These are phyloP conservation scores for Pollicipes pollicipes DNA, from an alignment of 1,140 invertebrate genomes.

Conservation along the genomic window DNA sequence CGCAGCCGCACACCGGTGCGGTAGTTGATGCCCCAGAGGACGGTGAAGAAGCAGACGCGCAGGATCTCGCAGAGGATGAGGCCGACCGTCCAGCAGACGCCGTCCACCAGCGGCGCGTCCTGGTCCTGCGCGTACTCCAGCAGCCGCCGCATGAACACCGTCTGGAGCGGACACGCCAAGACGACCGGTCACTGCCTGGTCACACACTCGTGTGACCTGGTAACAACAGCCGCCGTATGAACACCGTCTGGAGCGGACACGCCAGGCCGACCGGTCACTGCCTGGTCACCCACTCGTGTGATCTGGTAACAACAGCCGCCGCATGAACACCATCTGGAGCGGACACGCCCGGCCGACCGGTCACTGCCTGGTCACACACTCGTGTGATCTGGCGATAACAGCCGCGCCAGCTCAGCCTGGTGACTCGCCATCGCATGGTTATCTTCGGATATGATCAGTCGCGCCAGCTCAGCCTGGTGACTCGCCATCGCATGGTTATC, in stretches of 20 bases:
- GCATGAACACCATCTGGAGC: conserved; percentile 37
- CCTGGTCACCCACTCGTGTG: conserved; percentile 18
- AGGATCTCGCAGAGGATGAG: conserved; percentile 36
- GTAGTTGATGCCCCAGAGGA: conserved; percentile 40
- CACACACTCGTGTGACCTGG: conserved; percentile 21
- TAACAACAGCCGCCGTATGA: conserved; percentile 35
- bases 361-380: conserved; percentile 10
- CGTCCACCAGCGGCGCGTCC: conserved; percentile 26
- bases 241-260: conserved; percentile 32
- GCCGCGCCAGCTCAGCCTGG: conserved; percentile 21
- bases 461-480: too few relatives aligned
- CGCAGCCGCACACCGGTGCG: conserved; percentile 41
- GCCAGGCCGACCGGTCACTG: too few relatives aligned
- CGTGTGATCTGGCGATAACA: conserved; percentile 29
- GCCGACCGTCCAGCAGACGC: conserved; percentile 33
- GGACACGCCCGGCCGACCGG: too few relatives aligned
- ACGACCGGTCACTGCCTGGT: conserved; percentile 7
- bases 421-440: too few relatives aligned
- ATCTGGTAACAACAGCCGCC: conserved; percentile 30
- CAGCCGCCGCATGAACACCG: conserved; percentile 36
- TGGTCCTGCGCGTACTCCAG: conserved; percentile 31
- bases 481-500: too few relatives aligned
- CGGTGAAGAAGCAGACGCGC: conserved; percentile 37
- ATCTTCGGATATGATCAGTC: too few relatives aligned
- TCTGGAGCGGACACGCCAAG: conserved; percentile 32